These are phyloP conservation scores for Machimus rusticus DNA, from an alignment of 2,888 invertebrate genomes.

Conservation along the genomic window DNA sequence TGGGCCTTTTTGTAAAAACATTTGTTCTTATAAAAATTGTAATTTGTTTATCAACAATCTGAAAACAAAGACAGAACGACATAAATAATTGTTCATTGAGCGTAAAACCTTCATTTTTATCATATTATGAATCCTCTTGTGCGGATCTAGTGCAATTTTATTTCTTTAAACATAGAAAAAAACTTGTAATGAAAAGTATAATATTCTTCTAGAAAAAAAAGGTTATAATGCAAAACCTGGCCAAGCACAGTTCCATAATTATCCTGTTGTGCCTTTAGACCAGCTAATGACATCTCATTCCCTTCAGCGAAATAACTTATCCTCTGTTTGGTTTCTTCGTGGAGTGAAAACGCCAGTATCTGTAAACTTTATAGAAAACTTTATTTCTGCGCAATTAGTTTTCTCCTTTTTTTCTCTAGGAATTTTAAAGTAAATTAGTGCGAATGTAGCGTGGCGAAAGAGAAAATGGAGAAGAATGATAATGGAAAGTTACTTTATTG, in stretches of 20 bases:
- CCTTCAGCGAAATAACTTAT: constrained; percentile 11
- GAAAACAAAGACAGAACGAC: no score
- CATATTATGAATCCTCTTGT: no score
- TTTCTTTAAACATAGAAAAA: no score
- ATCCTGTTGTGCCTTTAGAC: neutral
- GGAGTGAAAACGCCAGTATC: neutral
- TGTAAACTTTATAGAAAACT: constrained; percentile 31
- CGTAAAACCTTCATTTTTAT: no score
- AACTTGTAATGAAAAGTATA: no score
- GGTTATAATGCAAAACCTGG: neutral
- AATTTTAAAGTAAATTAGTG: constrained; percentile 31
- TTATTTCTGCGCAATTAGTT: constrained; percentile 35
- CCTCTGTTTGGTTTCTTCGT: constrained; percentile 16
- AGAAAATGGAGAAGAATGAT: constrained; percentile 28
- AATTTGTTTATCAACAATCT: no score
- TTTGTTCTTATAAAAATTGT: no score
- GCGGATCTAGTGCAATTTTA: no score
- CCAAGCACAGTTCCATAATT: neutral
- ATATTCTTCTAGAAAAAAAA: neutral
- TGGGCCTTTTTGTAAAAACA: no score
- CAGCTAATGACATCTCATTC: constrained; percentile 14
- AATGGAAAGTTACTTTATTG: constrained; percentile 38
- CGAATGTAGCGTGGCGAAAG: constrained; percentile 8
- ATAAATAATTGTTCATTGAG: no score
- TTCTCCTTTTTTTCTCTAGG: neutral